These are phyloP conservation scores for Xyrauchen texanus DNA, from an alignment of 2,113 vertebrate species.

Conservation along the genomic window DNA sequence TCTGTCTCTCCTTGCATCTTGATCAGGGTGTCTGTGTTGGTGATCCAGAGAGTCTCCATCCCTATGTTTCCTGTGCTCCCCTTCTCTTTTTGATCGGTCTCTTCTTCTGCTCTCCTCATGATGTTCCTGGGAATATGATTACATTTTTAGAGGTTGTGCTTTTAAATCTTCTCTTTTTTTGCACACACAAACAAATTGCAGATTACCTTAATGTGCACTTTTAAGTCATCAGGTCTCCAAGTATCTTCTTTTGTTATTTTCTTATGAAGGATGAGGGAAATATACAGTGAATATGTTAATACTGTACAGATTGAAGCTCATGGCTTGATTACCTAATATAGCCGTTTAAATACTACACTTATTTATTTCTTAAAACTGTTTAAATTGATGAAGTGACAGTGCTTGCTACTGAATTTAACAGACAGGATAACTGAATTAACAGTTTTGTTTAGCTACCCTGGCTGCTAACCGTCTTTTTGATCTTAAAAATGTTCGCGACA, in stretches of 20 bases:
- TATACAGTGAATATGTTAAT: background rate
- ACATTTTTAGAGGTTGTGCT: background rate
- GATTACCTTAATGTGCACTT: conserved; percentile 80
- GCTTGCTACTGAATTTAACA: background rate
- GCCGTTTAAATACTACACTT: background rate
- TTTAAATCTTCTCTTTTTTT: background rate
- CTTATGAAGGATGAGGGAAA: conserved; percentile 61
- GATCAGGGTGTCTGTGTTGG: conserved; percentile 62
- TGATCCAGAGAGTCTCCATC: conserved; percentile 66
- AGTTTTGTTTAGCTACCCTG: background rate
- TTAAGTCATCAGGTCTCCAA: conserved; percentile 89
- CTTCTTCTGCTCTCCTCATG: conserved; percentile 57
- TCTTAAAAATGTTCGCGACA: background rate
- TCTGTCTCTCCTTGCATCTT: conserved; percentile 54
- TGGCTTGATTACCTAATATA: background rate
- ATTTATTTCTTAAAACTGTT: background rate
- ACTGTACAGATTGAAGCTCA: background rate
- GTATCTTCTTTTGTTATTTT: conserved; percentile 90
- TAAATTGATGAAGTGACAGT: background rate
- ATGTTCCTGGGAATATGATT: conserved; percentile 44
- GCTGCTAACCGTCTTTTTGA: background rate
- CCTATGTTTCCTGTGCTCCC: conserved; percentile 56
- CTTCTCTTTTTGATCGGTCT: conserved; percentile 48
- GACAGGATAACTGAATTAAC: background rate
- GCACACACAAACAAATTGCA: conserved; percentile 5